A percentile compares a stretch with the other conserved stretches of the same genome.
phyloP scores from a whole-genome alignment of 1,140 invertebrate genomes.

The Ruditapes philippinarum region DNA sequence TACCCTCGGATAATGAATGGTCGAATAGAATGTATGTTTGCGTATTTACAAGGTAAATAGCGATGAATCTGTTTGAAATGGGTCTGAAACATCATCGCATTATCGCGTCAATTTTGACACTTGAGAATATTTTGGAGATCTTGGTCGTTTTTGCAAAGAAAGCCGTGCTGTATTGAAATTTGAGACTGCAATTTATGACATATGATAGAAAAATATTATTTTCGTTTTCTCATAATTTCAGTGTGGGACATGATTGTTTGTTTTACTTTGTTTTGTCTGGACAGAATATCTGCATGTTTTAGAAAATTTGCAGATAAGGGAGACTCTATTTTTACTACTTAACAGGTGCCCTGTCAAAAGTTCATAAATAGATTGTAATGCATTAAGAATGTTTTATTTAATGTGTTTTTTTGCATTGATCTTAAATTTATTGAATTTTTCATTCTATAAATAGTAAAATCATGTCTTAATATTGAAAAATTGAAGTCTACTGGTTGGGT shows the following conservation, averaged over 20 bases:
- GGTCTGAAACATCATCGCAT: slow-evolving; percentile 31
- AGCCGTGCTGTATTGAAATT: slow-evolving; percentile 3
- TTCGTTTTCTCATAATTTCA: slow-evolving; percentile 12
- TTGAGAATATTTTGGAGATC: slow-evolving; percentile 42
- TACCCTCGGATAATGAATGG: slow-evolving; percentile 95
- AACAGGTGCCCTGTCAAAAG: slow-evolving; percentile 43
- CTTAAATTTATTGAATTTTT: no score
- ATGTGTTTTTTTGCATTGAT: no score
- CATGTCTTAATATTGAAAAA: no score
- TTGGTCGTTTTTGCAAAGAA: background rate
- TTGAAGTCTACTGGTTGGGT: no score
- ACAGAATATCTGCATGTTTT: slow-evolving; percentile 49
- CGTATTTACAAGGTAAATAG: slow-evolving; percentile 96
- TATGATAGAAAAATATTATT: slow-evolving; percentile 41
- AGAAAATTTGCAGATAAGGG: slow-evolving; percentile 73
- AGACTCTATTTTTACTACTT: slow-evolving; percentile 56
- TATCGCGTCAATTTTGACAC: slow-evolving; percentile 66
- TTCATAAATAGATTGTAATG: background rate
- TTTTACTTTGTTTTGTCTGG: slow-evolving; percentile 53
- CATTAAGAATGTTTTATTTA: no score
- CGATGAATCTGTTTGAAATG: background rate
- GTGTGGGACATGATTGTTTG: background rate
- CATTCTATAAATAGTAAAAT: no score
- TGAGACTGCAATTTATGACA: background rate
- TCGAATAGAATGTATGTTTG: slow-evolving; percentile 95